Base-by-base conservation (phyloP, 53 echinoderm and acorn worm genomes). In the Holothuria leucospilota region DNA sequence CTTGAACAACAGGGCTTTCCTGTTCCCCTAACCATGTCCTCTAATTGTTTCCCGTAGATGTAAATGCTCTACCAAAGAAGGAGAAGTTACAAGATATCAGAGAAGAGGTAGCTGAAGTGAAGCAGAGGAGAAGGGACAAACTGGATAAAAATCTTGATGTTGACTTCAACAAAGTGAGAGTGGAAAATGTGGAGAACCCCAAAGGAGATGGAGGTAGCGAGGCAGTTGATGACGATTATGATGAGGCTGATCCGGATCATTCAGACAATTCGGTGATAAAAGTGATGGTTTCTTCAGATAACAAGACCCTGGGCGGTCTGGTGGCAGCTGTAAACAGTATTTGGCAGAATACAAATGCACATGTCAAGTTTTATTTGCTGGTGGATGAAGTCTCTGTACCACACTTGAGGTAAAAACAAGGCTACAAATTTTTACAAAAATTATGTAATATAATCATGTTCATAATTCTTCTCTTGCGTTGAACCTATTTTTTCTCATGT, bases 261-360 rank as follows among this genome's bases (percentile, higher is more conserved):
- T 9, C 27, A 15, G 84, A 72, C 16, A 59, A 73, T 7, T 46
- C 46, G 4, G 81, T 91, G 15, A 87, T 96, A 69, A 94, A 94
- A 49, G 96, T 96, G 20, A 66, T 96, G 62, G 78, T 96, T 2
- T 89, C 88, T 70, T 96, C 96, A 6, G 96, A 96, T 58, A 87
- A 68, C 26, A 77, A 85, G 26, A 96, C 96, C 20, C 85, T 96
- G 3, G 94, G 94, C 0, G 96, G 96, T 21, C 81, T 96, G 85
- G 90, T 96, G 16, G 90, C 96, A 12, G 90, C 96, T 5, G 89
- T 96, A 49, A 92, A 96, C 77, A 96, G 96, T 39, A 91, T 96
- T 20, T 84, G 78, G 56, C 78, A 88, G 39, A 96, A 94, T 46
- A 78, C 94, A 18, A 85, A 75, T 51, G 85, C 93, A 28, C 93